A percentile compares a stretch with the other conserved stretches of the same genome.
These are phyloP conservation scores for Acleris laterana DNA, from an alignment of 2,888 invertebrate species.

Conservation along the genomic window DNA sequence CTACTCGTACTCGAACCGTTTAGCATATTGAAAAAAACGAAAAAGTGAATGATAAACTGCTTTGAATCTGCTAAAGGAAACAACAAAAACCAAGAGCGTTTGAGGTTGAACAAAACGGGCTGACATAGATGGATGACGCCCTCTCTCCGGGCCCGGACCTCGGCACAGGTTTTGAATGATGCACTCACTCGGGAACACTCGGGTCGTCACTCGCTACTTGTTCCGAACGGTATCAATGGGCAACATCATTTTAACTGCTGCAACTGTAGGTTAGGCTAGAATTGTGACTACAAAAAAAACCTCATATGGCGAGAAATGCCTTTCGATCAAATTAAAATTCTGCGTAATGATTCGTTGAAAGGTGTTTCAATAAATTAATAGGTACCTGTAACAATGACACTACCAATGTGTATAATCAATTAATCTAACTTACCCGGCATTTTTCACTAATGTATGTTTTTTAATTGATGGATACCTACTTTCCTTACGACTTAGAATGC, in stretches of 20 bases:
- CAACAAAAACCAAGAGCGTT: conserved; percentile 10
- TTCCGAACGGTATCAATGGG: conserved; percentile 10
- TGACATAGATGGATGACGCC: conserved; percentile 16
- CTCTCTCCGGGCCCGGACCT: conserved; percentile 7
- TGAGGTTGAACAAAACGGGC: conserved; percentile 13
- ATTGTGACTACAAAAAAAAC: too few relatives aligned
- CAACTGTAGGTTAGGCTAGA: too few relatives aligned
- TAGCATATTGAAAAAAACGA: not conserved
- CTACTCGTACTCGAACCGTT: not conserved
- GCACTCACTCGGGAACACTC: conserved; percentile 15
- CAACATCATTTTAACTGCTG: not conserved
- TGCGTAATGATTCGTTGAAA: too few relatives aligned
- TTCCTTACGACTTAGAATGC: too few relatives aligned
- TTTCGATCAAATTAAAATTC: too few relatives aligned
- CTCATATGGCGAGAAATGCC: too few relatives aligned
- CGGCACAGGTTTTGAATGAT: conserved; percentile 14
- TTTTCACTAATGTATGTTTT: too few relatives aligned
- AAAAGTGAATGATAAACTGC: conserved; percentile 5
- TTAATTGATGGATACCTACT: too few relatives aligned
- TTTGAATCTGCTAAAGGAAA: conserved; percentile 4
- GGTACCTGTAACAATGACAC: too few relatives aligned
- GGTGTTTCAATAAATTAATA: too few relatives aligned
- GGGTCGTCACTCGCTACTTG: not conserved
- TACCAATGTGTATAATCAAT: too few relatives aligned
- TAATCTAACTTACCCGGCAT: too few relatives aligned